Percentiles rank a stretch among this genome's conserved stretches.
Conservation (phyloP, 1,140 invertebrate genomes). For the Macrotrachela quadricornifera region DNA sequence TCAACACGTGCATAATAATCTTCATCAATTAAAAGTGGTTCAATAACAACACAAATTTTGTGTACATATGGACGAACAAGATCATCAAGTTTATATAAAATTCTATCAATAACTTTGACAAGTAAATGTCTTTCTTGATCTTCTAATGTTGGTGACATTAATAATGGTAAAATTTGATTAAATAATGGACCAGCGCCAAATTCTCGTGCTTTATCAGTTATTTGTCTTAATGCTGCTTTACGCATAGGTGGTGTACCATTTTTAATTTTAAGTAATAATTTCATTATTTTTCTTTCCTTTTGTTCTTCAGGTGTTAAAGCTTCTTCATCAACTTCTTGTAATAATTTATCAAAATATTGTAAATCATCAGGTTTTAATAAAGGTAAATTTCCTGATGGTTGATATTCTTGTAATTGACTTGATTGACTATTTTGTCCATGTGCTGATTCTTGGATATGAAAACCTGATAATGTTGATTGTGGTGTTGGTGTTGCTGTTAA, state of each 20-base stretch:
- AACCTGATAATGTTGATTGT: constrained; percentile 64
- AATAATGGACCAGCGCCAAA: constrained; percentile 94
- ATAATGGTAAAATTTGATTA: constrained; percentile 87
- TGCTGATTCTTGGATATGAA: constrained; percentile 62
- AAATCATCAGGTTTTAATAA: constrained; percentile 99
- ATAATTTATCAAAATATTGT: constrained; percentile 95
- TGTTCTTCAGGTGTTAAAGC: constrained; percentile 78
- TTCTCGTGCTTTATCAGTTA: constrained; percentile 66
- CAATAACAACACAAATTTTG: constrained; percentile 97
- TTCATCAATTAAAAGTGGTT: constrained; percentile 93
- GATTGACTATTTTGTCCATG: constrained; percentile 49
- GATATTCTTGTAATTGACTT: constrained; percentile 64
- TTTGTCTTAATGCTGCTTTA: constrained; percentile 40
- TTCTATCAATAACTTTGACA: constrained; percentile 95
- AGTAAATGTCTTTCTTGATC: constrained; percentile 95
- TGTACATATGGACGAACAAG: constrained; percentile 95
- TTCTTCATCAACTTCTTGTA: constrained; percentile 93
- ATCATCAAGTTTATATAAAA: constrained; percentile 95
- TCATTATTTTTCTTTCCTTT: constrained; percentile 98
- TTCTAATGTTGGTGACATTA: constrained; percentile 97
- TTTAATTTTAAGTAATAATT: constrained; percentile 88
- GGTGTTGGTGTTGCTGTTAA: constrained; percentile 92
- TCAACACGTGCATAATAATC: constrained; percentile 99
- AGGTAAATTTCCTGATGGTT: constrained; percentile 84
- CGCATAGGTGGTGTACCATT: constrained; percentile 98